These are phyloP conservation scores for Odontocolon sp. DNA, from an alignment of 2,888 invertebrate species.

Conservation along the genomic window DNA sequence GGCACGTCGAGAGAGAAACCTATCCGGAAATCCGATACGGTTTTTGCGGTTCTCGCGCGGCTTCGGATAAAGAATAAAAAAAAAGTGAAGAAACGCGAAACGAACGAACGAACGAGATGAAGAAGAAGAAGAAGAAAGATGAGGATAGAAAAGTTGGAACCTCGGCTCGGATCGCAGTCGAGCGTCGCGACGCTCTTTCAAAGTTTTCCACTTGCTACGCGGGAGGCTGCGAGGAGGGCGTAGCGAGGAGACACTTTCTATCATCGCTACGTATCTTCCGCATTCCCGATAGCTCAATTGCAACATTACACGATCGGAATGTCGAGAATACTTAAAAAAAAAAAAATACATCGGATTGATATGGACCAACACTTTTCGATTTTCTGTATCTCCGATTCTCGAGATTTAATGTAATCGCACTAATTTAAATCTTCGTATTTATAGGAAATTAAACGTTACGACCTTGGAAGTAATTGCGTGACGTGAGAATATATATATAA, in stretches of 20 bases:
- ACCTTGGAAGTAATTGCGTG: conserved; percentile 22
- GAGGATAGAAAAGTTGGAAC: conserved; percentile 51
- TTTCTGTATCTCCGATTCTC: no score
- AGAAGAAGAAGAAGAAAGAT: conserved; percentile 21
- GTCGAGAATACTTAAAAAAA: conserved; percentile 17
- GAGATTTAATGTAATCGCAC: no score
- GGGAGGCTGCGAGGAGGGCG: conserved; percentile 1
- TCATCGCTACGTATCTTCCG: conserved; percentile 54
- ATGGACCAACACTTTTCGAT: not conserved
- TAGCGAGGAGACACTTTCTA: conserved; percentile 41
- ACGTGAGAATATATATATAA: not conserved
- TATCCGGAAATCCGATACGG: conserved; percentile 57
- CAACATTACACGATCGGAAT: conserved; percentile 36
- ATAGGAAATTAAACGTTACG: conserved; percentile 15
- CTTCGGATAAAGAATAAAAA: not conserved
- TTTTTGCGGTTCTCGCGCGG: conserved; percentile 35
- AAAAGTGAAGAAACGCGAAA: not conserved
- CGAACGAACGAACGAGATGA: not conserved
- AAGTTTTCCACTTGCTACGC: conserved; percentile 52
- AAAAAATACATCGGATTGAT: conserved; percentile 19
- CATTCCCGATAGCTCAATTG: conserved; percentile 42
- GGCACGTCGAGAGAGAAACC: conserved; percentile 38
- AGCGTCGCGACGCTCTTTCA: conserved; percentile 32
- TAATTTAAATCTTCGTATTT: not conserved
- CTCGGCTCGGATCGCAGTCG: conserved; percentile 41